Percentiles rank a stretch among this genome's conserved stretches.
phyloP scores from a whole-genome alignment of 2,113 vertebrate species.

The Pyrgilauda ruficollis region DNA sequence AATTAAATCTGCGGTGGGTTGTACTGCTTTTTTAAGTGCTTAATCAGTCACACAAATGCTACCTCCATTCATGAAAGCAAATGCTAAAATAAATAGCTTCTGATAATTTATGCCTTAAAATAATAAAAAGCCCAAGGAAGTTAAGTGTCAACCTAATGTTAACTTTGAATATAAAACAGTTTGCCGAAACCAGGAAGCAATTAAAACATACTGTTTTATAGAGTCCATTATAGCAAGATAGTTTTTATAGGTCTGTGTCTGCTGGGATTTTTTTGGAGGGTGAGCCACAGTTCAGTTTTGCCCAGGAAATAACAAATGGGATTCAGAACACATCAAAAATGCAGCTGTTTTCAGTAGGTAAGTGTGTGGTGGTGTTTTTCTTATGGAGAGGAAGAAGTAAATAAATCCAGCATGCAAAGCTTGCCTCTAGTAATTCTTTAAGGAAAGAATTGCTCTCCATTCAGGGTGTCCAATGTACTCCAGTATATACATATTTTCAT shows the following conservation, averaged over 20 bases:
- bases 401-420: neutral
- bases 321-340: conserved; percentile 21
- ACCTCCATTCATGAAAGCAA: conserved; percentile 48
- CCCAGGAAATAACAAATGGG: conserved; percentile 60
- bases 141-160: conserved; percentile 53
- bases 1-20: conserved; percentile 50
- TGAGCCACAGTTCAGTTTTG: conserved; percentile 61
- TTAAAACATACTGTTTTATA: conserved; percentile 67
- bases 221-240: conserved; percentile 55
- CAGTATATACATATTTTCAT: neutral
- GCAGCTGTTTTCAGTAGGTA: neutral
- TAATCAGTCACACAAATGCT: conserved; percentile 58
- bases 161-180: conserved; percentile 62
- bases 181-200: conserved; percentile 64
- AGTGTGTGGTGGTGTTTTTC: neutral
- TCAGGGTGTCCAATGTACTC: neutral
- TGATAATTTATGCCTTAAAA: conserved; percentile 62
- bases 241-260: conserved; percentile 37
- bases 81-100: conserved; percentile 49
- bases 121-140: conserved; percentile 60
- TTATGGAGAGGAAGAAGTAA: neutral
- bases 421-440: neutral
- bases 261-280: conserved; percentile 14
- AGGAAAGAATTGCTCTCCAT: neutral
- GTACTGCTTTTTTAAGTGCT: conserved; percentile 46